Base-by-base conservation (phyloP, 2,113 vertebrate species). In the Onychostruthus taczanowskii region DNA sequence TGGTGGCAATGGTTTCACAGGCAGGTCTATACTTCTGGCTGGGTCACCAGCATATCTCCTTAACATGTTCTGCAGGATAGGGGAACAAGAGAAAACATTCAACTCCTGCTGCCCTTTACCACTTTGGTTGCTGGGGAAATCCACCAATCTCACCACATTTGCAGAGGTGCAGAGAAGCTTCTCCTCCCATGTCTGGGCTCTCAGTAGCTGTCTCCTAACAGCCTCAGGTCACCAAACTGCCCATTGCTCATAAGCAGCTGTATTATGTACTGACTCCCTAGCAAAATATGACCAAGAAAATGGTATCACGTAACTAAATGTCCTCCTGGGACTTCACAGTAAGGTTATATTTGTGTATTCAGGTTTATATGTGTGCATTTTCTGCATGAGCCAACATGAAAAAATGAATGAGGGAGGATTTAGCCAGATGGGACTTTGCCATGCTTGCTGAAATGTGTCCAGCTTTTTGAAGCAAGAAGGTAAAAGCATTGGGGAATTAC, bases 291-390 rank as follows among this genome's bases (percentile, higher is more conserved):
- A 89, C 74, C 74, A 76, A 94, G n/a, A 66, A 84, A 93, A 68
- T 31, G 43, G 58, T 53, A 91, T 37, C 39, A 85, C 23, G 28
- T 33, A 78, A 89, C 44, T 82, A 76, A 96, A 91, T 90, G 66
- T 44, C 56, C 73, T 87, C 47, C 72, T 87, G 89, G 70, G 84
- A 64, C 79, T 91, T 89, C 82, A 49, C 46, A 70, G 84, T 76
- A 74, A 93, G 43, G 75, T 74, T 84, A 21, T 82, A 82, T 80
- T 93, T 96, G 64, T 93, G 62, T 75, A 68, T 39, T 90, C 43
- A 53, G 47, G 33, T 63, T 91, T 79, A 59, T 49, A 70, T 50
- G 31, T 72, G 67, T 31, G 23, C 23, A 76, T 90, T 93, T 93
- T 89, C 73, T 74, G 23, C 18, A 43, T 87, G 41, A 95, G 58